phyloP scores from a whole-genome alignment of 2,113 vertebrate genomes.

The Odontesthes bonariensis region DNA sequence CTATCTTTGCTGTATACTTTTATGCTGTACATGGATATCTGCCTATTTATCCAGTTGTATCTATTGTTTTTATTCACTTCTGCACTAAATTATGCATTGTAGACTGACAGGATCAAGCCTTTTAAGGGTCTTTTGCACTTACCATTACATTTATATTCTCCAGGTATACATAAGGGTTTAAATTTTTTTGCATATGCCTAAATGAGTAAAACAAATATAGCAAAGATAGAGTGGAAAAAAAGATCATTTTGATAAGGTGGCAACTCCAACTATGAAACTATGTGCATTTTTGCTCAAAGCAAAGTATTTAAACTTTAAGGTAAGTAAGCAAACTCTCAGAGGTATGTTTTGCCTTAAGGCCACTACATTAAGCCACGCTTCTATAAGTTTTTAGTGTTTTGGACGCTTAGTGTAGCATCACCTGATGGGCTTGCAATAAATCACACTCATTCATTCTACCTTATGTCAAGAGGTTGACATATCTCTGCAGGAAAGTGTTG shows the following conservation, averaged over 20 bases:
- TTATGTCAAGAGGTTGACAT: slow-evolving; percentile 13
- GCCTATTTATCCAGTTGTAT: too few relatives aligned
- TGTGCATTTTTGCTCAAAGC: background rate
- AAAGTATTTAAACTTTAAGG: background rate
- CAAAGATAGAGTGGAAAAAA: too few relatives aligned
- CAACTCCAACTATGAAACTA: background rate
- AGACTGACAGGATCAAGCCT: too few relatives aligned
- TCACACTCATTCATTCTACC: slow-evolving; percentile 47
- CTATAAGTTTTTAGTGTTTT: slow-evolving; percentile 11
- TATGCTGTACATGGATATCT: too few relatives aligned
- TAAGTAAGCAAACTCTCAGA: background rate
- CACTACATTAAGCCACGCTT: background rate
- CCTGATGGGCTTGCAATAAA: slow-evolving; percentile 29
- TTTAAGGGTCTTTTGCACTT: too few relatives aligned
- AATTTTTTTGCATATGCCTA: background rate
- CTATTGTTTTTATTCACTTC: too few relatives aligned
- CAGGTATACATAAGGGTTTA: too few relatives aligned
- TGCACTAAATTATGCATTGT: too few relatives aligned
- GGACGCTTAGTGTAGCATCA: background rate
- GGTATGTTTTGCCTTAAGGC: background rate
- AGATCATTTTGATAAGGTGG: too few relatives aligned
- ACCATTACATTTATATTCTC: too few relatives aligned
- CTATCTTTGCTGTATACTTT: too few relatives aligned
- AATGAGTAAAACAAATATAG: background rate
- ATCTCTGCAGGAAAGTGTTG: slow-evolving; percentile 27